Evolutionary conservation across 2,888 invertebrate species (phyloP).

Genomic region (Mechanitis messenoides): DNA sequence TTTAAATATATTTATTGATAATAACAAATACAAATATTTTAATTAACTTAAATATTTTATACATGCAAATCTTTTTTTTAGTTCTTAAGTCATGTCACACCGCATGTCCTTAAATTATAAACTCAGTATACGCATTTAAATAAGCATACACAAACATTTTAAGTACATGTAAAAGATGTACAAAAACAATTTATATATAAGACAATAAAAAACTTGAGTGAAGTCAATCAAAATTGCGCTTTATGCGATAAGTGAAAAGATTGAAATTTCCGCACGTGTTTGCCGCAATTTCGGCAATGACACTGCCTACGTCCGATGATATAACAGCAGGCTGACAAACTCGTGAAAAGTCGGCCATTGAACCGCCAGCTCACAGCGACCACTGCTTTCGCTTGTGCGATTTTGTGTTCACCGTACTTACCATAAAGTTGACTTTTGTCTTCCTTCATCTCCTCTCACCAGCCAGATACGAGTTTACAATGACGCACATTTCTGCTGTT

Average conservation of each 20-base stretch:
- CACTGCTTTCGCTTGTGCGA: conserved; percentile 64
- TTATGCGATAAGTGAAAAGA: conserved; percentile 48
- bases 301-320: conserved; percentile 75
- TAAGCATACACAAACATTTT: conserved; percentile 19
- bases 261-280: conserved; percentile 52
- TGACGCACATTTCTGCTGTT: conserved; percentile 24
- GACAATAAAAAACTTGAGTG: conserved; percentile 29
- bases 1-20: no score
- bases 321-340: conserved; percentile 77
- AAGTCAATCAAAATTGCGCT: conserved; percentile 49
- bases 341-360: conserved; percentile 77
- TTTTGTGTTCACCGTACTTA: conserved; percentile 53
- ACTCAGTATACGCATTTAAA: conserved; percentile 11
- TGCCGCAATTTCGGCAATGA: conserved; percentile 72
- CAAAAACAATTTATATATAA: conserved; percentile 22
- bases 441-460: conserved; percentile 39
- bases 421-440: conserved; percentile 57
- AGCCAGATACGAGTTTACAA: conserved; percentile 41
- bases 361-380: conserved; percentile 56
- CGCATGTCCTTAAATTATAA: not conserved
- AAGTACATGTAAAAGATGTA: conserved; percentile 22
- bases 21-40: no score
- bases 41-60: no score
- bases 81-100: not conserved
- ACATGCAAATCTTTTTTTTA: not conserved